Evolutionary conservation across 1,140 invertebrate genomes (phyloP).

Genomic region (Aplysia californica): DNA sequence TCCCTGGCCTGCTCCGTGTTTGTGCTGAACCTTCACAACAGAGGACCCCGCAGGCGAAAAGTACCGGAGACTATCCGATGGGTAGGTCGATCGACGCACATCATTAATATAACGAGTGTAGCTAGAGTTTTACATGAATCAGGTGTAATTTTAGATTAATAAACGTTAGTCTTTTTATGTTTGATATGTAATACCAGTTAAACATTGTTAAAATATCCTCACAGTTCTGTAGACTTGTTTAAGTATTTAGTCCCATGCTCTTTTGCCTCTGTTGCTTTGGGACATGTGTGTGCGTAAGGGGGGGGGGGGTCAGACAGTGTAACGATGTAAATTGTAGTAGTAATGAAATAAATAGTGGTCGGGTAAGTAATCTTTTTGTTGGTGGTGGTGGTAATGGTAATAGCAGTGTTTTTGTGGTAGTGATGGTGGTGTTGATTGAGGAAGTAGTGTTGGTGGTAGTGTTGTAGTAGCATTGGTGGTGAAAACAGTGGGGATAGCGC

Average conservation of each 20-base stretch:
- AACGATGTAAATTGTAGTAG: no score
- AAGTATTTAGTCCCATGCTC: neutral
- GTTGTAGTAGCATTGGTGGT: no score
- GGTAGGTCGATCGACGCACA: slow-evolving; percentile 32
- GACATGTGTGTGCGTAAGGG: no score
- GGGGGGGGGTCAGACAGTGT: no score
- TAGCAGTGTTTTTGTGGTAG: no score
- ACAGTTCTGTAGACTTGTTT: neutral
- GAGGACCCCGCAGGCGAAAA: slow-evolving; percentile 42
- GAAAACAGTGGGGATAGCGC: no score
- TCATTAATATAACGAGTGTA: neutral
- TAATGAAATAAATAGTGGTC: no score
- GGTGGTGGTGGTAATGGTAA: no score
- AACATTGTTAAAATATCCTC: neutral
- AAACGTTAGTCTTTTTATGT: neutral
- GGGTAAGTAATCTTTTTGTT: no score
- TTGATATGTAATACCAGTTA: neutral
- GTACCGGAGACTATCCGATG: slow-evolving; percentile 46
- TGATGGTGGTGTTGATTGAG: no score
- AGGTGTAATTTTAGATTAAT: neutral
- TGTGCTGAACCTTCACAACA: slow-evolving; percentile 49
- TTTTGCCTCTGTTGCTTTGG: neutral
- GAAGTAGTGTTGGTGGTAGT: no score
- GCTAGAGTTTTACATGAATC: neutral
- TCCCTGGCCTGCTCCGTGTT: slow-evolving; percentile 47